Percentiles rank a stretch among this genome's conserved stretches.
These are phyloP conservation scores for Zaprionus vittiger DNA, from an alignment of 1,140 invertebrate species.

Conservation along the genomic window DNA sequence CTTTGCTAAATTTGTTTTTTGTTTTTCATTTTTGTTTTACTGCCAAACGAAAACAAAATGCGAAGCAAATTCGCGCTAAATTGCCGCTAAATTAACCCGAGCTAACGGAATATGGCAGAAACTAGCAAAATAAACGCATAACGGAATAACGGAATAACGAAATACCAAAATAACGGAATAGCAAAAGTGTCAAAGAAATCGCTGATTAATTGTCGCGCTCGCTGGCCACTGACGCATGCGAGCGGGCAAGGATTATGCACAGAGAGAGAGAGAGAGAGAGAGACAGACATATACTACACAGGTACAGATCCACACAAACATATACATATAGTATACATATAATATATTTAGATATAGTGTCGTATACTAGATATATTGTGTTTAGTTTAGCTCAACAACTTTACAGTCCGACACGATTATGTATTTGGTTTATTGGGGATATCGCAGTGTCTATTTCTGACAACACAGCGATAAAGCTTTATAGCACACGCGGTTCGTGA, in stretches of 20 bases:
- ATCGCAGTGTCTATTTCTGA: constrained; percentile 6
- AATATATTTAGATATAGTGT: constrained; percentile 11
- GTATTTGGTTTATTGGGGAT: constrained; percentile 26
- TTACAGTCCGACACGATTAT: neutral
- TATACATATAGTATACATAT: neutral
- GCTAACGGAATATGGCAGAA: constrained; percentile 15
- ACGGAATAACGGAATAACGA: constrained; percentile 26
- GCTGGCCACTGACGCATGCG: constrained; percentile 27
- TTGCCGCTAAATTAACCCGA: constrained; percentile 71
- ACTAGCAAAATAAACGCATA: neutral
- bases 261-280: neutral
- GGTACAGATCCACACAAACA: neutral
- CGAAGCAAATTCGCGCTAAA: constrained; percentile 69
- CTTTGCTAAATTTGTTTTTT: constrained; percentile 5
- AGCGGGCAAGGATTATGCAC: constrained; percentile 20
- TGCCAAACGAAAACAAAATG: constrained; percentile 37
- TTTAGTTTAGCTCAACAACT: neutral
- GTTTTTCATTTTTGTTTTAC: constrained; percentile 22
- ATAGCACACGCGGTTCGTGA: constrained; percentile 9
- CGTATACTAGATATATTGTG: neutral
- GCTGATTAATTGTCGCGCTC: constrained; percentile 40
- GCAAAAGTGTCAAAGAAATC: constrained; percentile 42
- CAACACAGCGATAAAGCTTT: constrained; percentile 19
- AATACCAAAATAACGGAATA: constrained; percentile 22
- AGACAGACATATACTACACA: neutral